Evolutionary conservation across 2,888 invertebrate genomes (phyloP).

Genomic region (Odontomyia ornata): DNA sequence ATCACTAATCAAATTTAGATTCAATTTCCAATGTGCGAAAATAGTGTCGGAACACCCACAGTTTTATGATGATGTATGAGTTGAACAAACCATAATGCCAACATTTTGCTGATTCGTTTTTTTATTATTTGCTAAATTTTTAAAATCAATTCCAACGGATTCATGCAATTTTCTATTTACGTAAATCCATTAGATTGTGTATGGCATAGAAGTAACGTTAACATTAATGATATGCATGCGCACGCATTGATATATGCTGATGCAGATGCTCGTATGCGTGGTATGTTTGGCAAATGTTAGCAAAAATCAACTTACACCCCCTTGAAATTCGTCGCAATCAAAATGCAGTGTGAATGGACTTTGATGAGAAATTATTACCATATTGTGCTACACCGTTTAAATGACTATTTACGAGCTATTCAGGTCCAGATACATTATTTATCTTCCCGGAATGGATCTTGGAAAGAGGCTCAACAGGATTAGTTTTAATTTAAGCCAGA

Average conservation of each 20-base stretch:
- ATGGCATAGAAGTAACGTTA: background rate
- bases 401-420: background rate
- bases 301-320: background rate
- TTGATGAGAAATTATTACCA: conserved; percentile 25
- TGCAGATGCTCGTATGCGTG: no score
- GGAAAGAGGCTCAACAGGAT: no score
- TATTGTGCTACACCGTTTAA: conserved; percentile 5
- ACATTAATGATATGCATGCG: background rate
- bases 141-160: background rate
- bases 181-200: background rate
- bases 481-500: no score
- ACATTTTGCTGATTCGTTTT: background rate
- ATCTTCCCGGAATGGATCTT: no score
- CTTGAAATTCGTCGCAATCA: background rate
- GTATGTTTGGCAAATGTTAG: no score
- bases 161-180: background rate
- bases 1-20: conserved; percentile 4
- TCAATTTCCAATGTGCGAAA: conserved; percentile 10
- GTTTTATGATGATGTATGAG: background rate
- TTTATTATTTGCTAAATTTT: background rate
- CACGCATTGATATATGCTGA: no score
- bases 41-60: conserved; percentile 23
- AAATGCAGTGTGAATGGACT: background rate
- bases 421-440: no score
- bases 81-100: conserved; percentile 5